Conservation (phyloP, 2,797 vertebrate species). For the Kryptolebias ocellatus region DNA sequence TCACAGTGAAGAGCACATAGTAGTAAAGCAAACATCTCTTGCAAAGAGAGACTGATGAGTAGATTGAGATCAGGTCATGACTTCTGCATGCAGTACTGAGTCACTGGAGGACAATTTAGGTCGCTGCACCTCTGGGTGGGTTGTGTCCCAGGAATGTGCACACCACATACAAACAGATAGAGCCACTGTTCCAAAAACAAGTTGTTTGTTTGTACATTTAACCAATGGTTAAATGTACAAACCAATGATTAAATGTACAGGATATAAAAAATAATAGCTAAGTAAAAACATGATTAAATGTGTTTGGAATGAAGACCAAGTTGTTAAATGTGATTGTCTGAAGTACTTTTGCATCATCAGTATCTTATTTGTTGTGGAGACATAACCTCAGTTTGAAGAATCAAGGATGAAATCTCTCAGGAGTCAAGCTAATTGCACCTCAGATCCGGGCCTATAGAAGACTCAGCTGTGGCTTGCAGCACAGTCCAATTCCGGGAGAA, state of each 20-base stretch:
- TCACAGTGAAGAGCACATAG: background rate
- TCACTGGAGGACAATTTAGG: conserved; percentile 17
- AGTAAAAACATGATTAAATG: no score
- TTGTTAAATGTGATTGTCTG: no score
- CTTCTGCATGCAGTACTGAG: background rate
- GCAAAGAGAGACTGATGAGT: conserved; percentile 9
- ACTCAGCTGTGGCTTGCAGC: no score
- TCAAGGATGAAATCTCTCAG: no score
- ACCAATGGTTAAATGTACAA: background rate
- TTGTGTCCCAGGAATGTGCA: conserved; percentile 53
- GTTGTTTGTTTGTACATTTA: conserved; percentile 9
- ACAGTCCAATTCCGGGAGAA: no score
- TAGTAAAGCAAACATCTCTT: background rate
- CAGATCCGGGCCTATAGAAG: no score
- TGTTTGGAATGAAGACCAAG: no score
- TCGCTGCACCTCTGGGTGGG: conserved; percentile 27
- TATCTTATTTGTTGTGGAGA: no score
- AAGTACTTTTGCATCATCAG: no score
- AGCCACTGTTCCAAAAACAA: conserved; percentile 48
- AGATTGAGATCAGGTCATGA: background rate
- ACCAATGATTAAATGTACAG: background rate
- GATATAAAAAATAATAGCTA: no score
- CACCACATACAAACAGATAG: conserved; percentile 20
- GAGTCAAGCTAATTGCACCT: no score
- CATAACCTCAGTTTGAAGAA: no score